These are phyloP conservation scores for Sminthurides aquaticus DNA, from an alignment of 2,888 invertebrate genomes.

Conservation along the genomic window DNA sequence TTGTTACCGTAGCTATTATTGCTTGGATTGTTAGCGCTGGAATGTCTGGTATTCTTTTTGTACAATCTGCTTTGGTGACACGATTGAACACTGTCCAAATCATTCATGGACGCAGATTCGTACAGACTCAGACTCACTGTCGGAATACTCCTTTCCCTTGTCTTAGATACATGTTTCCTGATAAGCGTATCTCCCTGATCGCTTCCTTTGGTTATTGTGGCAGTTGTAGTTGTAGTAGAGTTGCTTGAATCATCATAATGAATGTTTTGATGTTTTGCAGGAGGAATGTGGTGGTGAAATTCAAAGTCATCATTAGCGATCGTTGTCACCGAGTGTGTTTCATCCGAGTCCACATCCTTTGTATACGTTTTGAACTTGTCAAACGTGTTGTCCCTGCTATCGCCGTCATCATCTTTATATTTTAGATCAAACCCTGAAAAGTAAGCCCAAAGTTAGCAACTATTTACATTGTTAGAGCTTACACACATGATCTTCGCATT, in stretches of 20 bases:
- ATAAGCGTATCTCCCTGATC: neutral
- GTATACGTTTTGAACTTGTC: conserved; percentile 22
- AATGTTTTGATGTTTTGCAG: neutral
- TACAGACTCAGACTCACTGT: neutral
- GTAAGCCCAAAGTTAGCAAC: neutral
- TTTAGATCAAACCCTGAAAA: conserved; percentile 18
- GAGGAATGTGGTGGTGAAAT: conserved; percentile 14
- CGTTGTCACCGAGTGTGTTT: conserved; percentile 24
- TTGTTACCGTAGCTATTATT: conserved; percentile 6
- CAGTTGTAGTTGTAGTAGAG: neutral
- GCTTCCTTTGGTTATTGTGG: neutral
- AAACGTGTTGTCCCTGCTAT: conserved; percentile 15
- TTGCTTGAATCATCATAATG: conserved; percentile 4
- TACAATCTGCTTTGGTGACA: conserved; percentile 5
- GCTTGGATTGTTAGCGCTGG: neutral
- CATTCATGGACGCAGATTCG: conserved; percentile 19
- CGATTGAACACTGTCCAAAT: conserved; percentile 14
- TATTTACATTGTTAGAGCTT: too few species aligned
- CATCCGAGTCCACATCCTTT: conserved; percentile 11
- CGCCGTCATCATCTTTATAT: neutral
- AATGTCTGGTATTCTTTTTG: conserved; percentile 15
- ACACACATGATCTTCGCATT: too few species aligned
- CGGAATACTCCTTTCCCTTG: neutral
- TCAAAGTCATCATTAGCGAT: conserved; percentile 30
- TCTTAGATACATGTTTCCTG: neutral